Conservation (phyloP, 2,888 invertebrate species). For the Cheilosia grossa region DNA sequence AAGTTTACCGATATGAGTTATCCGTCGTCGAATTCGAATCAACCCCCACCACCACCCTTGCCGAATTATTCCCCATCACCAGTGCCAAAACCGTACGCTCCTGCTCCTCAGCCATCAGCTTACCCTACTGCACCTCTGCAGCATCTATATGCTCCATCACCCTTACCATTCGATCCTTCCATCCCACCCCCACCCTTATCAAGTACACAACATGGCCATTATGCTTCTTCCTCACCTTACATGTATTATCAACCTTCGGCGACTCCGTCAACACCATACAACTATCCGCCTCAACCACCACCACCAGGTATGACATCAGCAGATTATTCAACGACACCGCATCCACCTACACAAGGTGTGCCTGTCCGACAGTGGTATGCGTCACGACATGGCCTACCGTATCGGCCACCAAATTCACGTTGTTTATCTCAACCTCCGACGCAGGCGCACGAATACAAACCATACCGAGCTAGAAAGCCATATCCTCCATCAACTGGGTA, state of each 20-base stretch:
- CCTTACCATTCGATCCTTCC: constrained; percentile 72
- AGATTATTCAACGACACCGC: constrained; percentile 22
- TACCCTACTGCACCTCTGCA: neutral
- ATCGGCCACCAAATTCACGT: constrained; percentile 33
- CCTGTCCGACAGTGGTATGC: constrained; percentile 57
- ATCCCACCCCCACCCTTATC: constrained; percentile 76
- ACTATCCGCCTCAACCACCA: constrained; percentile 52
- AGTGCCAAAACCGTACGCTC: neutral
- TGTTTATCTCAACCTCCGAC: constrained; percentile 63
- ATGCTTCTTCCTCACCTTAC: constrained; percentile 46
- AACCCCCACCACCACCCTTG: constrained; percentile 15
- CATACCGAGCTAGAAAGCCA: constrained; percentile 47
- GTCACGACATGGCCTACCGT: constrained; percentile 28
- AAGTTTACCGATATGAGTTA: constrained; percentile 34
- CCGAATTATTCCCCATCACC: neutral
- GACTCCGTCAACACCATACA: constrained; percentile 59
- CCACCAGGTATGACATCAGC: constrained; percentile 30
- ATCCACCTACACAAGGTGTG: constrained; percentile 10
- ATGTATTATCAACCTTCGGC: constrained; percentile 47
- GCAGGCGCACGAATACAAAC: constrained; percentile 29
- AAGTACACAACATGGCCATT: constrained; percentile 52
- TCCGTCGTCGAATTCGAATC: constrained; percentile 35
- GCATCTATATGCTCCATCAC: neutral
- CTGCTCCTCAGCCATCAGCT: constrained; percentile 1
- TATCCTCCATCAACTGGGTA: constrained; percentile 42